Evolutionary conservation across 2,888 invertebrate genomes (phyloP).

Genomic region (Harpagoxenus sublaevis): DNA sequence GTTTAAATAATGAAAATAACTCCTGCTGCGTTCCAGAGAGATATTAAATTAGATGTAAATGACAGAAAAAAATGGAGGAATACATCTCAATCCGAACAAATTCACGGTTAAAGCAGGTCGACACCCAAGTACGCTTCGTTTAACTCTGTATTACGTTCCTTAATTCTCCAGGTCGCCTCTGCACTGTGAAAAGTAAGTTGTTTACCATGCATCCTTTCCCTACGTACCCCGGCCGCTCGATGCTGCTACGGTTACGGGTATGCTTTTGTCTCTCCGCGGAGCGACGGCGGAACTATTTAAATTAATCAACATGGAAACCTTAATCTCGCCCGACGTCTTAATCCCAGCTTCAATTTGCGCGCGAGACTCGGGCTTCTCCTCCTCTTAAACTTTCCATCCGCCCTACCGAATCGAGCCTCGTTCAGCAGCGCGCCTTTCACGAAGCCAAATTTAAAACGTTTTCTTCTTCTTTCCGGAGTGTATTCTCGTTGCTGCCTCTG

Average conservation of each 20-base stretch:
- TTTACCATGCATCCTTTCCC: slow-evolving; percentile 68
- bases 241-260: slow-evolving; percentile 51
- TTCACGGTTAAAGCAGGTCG: slow-evolving; percentile 28
- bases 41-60: not conserved
- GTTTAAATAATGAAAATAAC: slow-evolving; percentile 22
- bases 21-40: not conserved
- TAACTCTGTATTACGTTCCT: slow-evolving; percentile 63
- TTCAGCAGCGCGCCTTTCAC: slow-evolving; percentile 49
- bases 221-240: slow-evolving; percentile 37
- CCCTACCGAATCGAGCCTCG: slow-evolving; percentile 55
- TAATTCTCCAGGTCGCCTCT: slow-evolving; percentile 58
- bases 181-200: slow-evolving; percentile 64
- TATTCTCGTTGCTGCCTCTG: slow-evolving; percentile 23
- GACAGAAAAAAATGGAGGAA: not conserved
- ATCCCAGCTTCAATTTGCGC: slow-evolving; percentile 77
- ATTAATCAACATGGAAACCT: slow-evolving; percentile 78
- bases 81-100: slow-evolving; percentile 25
- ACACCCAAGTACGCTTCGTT: slow-evolving; percentile 60
- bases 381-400: slow-evolving; percentile 64
- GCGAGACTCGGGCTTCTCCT: slow-evolving; percentile 59
- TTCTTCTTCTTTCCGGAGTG: slow-evolving; percentile 9
- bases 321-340: slow-evolving; percentile 78
- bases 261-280: slow-evolving; percentile 66
- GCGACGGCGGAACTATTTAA: slow-evolving; percentile 74
- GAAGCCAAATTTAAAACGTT: slow-evolving; percentile 48